A percentile compares a stretch with the other conserved stretches of the same genome.
These are phyloP conservation scores for Corticium candelabrum DNA, from an alignment of 37 sponge, comb jelly and placozoan species.

Conservation along the genomic window DNA sequence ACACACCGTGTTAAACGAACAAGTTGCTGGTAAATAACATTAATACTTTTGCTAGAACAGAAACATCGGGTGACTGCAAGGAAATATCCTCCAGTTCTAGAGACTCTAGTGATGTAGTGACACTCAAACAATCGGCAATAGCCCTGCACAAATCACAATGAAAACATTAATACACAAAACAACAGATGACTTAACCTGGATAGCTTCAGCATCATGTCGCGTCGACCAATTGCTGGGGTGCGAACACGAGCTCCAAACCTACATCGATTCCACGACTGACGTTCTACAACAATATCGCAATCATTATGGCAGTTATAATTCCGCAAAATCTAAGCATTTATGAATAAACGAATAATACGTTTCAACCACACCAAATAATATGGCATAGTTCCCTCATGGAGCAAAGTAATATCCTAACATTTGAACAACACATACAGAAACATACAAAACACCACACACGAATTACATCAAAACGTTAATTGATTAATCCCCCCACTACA, in stretches of 20 bases:
- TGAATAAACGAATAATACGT: too few species aligned
- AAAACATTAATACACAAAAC: too few species aligned
- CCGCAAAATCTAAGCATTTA: too few species aligned
- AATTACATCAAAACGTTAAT: too few species aligned
- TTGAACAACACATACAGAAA: too few species aligned
- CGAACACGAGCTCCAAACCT: not conserved
- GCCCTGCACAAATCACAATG: too few species aligned
- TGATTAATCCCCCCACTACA: too few species aligned
- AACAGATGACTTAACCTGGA: not conserved
- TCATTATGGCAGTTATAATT: not conserved
- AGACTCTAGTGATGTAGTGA: conserved; percentile 19
- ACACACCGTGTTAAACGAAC: not conserved
- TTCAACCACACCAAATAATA: too few species aligned
- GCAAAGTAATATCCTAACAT: too few species aligned
- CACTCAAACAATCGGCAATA: conserved; percentile 16
- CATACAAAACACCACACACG: too few species aligned
- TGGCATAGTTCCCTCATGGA: too few species aligned
- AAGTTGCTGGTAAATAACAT: not conserved
- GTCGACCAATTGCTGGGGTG: not conserved
- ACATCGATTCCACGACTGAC: not conserved
- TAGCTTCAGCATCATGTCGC: not conserved
- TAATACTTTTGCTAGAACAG: conserved; percentile 16
- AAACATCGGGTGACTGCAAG: conserved; percentile 9
- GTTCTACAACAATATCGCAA: not conserved
- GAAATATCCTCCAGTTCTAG: conserved; percentile 29